These are phyloP conservation scores for Malacosoma neustria DNA, from an alignment of 2,888 invertebrate species.

Conservation along the genomic window DNA sequence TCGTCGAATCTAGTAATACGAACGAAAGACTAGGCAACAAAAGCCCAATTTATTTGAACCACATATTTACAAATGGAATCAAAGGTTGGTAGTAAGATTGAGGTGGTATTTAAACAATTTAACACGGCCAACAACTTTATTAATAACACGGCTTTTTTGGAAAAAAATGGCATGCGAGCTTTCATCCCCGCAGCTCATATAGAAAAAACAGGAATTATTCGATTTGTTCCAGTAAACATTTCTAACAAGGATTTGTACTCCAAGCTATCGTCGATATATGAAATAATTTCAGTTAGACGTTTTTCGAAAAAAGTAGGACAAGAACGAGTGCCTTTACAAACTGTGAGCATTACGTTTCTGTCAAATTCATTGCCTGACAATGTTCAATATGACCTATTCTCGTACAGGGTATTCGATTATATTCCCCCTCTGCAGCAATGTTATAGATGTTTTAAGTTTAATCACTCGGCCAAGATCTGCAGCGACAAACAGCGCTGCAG, in stretches of 20 bases:
- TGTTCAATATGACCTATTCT: neutral
- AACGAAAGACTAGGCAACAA: neutral
- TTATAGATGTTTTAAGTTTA: neutral
- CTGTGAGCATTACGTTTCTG: neutral
- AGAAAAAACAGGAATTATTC: neutral
- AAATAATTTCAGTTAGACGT: neutral
- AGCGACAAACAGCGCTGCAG: neutral
- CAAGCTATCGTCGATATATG: neutral
- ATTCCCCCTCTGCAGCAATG: neutral
- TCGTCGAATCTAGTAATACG: neutral
- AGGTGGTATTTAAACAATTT: neutral
- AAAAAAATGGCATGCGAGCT: neutral
- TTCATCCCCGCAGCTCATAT: neutral
- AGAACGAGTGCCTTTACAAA: neutral
- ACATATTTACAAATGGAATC: neutral
- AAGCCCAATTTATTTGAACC: neutral
- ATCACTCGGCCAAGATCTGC: neutral
- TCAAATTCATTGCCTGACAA: neutral
- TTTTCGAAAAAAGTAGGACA: neutral
- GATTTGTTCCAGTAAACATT: neutral
- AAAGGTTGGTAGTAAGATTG: neutral
- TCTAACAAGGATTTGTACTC: neutral
- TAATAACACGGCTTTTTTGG: neutral
- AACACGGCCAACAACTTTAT: neutral
- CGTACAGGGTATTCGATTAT: neutral